These are phyloP conservation scores for Synanthedon vespiformis DNA, from an alignment of 2,888 invertebrate genomes.

Conservation along the genomic window DNA sequence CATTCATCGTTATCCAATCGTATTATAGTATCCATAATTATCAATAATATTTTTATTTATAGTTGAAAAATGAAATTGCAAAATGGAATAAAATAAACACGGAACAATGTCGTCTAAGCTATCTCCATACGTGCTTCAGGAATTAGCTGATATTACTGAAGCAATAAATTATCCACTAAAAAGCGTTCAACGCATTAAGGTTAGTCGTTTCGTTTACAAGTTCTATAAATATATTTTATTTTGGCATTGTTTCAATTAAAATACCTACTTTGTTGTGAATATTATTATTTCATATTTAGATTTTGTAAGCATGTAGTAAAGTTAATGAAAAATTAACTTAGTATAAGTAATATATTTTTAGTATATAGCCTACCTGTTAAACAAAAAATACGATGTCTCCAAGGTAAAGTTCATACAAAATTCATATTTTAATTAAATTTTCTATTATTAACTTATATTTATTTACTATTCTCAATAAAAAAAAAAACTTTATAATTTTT, in stretches of 20 bases:
- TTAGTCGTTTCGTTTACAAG: conserved; percentile 29
- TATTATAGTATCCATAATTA: too few relatives aligned
- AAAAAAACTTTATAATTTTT: too few relatives aligned
- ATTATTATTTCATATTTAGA: conserved; percentile 3
- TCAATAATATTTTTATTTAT: too few relatives aligned
- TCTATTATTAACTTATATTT: too few relatives aligned
- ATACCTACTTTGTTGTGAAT: background rate
- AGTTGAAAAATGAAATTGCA: conserved; percentile 2
- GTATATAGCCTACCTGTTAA: too few relatives aligned
- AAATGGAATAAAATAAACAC: conserved; percentile 17
- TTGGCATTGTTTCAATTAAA: conserved; percentile 30
- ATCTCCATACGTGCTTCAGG: conserved; percentile 63
- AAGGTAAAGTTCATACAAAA: too few relatives aligned
- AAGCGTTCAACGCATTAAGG: conserved; percentile 81
- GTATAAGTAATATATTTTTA: too few relatives aligned
- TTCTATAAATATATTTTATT: conserved; percentile 7
- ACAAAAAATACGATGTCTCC: too few relatives aligned
- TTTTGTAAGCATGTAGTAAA: background rate
- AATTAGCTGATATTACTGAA: conserved; percentile 70
- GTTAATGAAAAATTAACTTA: too few relatives aligned
- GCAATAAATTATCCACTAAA: conserved; percentile 72
- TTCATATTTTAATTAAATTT: too few relatives aligned
- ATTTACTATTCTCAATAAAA: too few relatives aligned
- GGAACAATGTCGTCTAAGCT: conserved; percentile 36
- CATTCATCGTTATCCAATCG: too few relatives aligned